Evolutionary conservation across 2,113 vertebrate species (phyloP).

Genomic region (Crypturellus undulatus): DNA sequence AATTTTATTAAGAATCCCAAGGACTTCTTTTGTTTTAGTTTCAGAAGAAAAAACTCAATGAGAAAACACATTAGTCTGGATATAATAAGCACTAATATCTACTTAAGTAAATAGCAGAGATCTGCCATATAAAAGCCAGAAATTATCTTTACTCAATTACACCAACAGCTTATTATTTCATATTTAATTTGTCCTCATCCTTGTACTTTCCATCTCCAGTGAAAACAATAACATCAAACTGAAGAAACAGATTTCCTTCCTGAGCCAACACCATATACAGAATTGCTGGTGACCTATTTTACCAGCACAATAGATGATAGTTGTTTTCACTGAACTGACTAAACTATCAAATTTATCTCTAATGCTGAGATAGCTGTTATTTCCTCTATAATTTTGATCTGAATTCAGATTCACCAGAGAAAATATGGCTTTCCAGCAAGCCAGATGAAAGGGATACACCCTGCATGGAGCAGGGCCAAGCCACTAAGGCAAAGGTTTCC

Average conservation of each 20-base stretch:
- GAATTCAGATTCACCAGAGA: background rate
- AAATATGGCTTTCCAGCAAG: background rate
- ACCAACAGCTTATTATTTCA: background rate
- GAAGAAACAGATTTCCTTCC: background rate
- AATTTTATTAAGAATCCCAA: background rate
- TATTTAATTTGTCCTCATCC: background rate
- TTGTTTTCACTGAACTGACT: background rate
- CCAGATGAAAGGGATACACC: background rate
- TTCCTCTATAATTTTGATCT: background rate
- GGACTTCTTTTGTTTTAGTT: background rate
- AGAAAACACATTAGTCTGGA: background rate
- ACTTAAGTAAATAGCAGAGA: background rate
- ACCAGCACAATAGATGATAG: accelerated
- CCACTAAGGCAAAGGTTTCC: background rate
- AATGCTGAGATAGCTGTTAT: background rate
- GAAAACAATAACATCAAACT: background rate
- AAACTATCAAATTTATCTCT: background rate
- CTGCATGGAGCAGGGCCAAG: background rate
- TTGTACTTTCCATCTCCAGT: background rate
- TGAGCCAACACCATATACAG: background rate
- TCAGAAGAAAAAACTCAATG: accelerated
- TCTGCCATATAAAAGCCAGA: background rate
- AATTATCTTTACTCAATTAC: background rate
- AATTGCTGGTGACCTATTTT: background rate
- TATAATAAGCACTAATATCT: background rate